Conservation (phyloP, 1,140 invertebrate genomes). For the Teleopsis dalmanni region DNA sequence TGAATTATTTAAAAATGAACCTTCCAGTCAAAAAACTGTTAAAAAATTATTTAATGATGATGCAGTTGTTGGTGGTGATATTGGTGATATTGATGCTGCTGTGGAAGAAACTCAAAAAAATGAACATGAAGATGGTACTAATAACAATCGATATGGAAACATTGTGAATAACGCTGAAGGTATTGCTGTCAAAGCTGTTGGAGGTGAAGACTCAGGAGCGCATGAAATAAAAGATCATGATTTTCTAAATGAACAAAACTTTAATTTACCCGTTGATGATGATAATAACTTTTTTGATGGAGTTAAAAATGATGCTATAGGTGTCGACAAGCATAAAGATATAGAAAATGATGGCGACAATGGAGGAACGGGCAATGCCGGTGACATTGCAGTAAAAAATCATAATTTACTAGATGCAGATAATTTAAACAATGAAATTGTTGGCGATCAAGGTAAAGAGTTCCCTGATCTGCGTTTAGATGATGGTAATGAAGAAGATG, state of each 20-base stretch:
- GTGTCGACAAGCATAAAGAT: conserved; percentile 3
- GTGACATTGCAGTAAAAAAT: conserved; percentile 35
- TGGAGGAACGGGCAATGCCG: conserved; percentile 12
- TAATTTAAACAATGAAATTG: conserved; percentile 41
- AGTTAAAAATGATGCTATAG: conserved; percentile 17
- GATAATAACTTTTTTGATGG: conserved; percentile 36
- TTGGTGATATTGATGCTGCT: conserved; percentile 22
- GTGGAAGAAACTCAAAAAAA: conserved; percentile 31
- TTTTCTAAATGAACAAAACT: conserved; percentile 34
- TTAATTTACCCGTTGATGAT: conserved; percentile 33
- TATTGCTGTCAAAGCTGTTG: background rate
- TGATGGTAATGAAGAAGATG: conserved; percentile 33
- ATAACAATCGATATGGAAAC: conserved; percentile 40
- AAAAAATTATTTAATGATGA: conserved; percentile 10
- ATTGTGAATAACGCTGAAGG: conserved; percentile 25
- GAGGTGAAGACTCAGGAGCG: conserved; percentile 31
- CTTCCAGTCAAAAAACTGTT: background rate
- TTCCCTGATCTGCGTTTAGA: conserved; percentile 38
- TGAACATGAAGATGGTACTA: conserved; percentile 21
- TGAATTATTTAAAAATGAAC: conserved; percentile 7
- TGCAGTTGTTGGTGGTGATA: background rate
- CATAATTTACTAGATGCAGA: conserved; percentile 32
- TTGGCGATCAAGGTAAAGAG: conserved; percentile 40
- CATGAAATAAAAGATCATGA: conserved; percentile 38
- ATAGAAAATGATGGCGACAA: conserved; percentile 20